These are phyloP conservation scores for Oconnorella tubifera DNA, from an alignment of 2,888 invertebrate species.

Conservation along the genomic window DNA sequence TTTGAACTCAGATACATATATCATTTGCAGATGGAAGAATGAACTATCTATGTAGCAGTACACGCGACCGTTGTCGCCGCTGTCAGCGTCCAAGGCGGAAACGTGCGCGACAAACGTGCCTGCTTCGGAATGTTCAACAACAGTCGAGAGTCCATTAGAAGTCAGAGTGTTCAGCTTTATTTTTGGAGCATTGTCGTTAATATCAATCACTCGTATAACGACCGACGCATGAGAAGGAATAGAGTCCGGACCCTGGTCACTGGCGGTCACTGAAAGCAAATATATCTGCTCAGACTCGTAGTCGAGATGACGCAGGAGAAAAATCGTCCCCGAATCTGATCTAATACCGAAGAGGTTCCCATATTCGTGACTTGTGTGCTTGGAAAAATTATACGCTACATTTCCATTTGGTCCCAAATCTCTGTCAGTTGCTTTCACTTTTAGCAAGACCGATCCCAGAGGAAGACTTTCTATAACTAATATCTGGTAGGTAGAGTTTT, in stretches of 20 bases:
- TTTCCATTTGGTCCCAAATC: slow-evolving; percentile 20
- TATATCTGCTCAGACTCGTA: slow-evolving; percentile 23
- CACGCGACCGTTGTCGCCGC: slow-evolving; percentile 84
- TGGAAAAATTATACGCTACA: slow-evolving; percentile 21
- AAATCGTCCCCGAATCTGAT: slow-evolving; percentile 19
- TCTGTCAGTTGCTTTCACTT: slow-evolving; percentile 16
- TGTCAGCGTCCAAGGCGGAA: slow-evolving; percentile 83
- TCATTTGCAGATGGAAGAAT: slow-evolving; percentile 68
- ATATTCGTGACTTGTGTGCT: slow-evolving; percentile 20
- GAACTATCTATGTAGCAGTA: slow-evolving; percentile 67
- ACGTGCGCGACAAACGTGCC: slow-evolving; percentile 91
- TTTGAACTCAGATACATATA: slow-evolving; percentile 64
- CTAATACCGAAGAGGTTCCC: slow-evolving; percentile 25
- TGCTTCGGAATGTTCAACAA: slow-evolving; percentile 69
- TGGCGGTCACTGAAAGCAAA: slow-evolving; percentile 27
- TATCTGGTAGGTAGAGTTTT: slow-evolving; percentile 16
- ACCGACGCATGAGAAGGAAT: slow-evolving; percentile 70
- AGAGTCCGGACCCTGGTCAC: slow-evolving; percentile 58
- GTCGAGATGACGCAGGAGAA: slow-evolving; percentile 23
- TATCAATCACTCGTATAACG: slow-evolving; percentile 63
- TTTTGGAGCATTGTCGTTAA: slow-evolving; percentile 82
- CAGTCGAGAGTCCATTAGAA: slow-evolving; percentile 65
- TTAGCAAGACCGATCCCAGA: slow-evolving; percentile 8
- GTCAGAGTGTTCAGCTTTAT: slow-evolving; percentile 81
- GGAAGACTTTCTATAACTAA: slow-evolving; percentile 12